Evolutionary conservation across 1,140 invertebrate genomes (phyloP).

Genomic region (Microplitis mediator): DNA sequence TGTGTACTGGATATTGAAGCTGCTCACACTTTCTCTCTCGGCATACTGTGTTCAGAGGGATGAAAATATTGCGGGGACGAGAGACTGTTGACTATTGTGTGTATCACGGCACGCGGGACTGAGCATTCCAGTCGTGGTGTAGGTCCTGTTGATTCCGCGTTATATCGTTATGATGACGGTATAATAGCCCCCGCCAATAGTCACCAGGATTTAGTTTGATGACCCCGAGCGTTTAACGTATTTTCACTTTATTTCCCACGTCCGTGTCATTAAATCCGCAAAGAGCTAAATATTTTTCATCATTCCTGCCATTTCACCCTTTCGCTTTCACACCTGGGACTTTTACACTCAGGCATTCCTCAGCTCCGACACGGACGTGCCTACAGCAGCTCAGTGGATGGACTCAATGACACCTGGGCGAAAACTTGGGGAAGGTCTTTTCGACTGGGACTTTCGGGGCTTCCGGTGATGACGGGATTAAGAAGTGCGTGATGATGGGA

Average conservation of each 20-base stretch:
- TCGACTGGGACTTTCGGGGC: not conserved
- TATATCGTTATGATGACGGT: constrained; percentile 62
- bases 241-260: constrained; percentile 36
- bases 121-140: constrained; percentile 29
- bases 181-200: constrained; percentile 52
- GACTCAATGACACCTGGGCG: no score
- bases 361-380: no score
- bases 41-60: not conserved
- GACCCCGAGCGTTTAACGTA: constrained; percentile 31
- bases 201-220: constrained; percentile 51
- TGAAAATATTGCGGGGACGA: constrained; percentile 18
- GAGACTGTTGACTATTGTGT: constrained; percentile 48
- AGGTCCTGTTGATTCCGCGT: constrained; percentile 61
- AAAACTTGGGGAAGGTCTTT: no score
- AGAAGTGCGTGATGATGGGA: constrained; percentile 25
- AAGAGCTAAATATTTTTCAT: constrained; percentile 7
- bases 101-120: constrained; percentile 55
- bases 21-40: not conserved
- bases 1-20: constrained; percentile 3
- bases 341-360: no score
- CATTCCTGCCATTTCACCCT: not conserved
- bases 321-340: not conserved
- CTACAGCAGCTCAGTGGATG: no score
- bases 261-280: constrained; percentile 12
- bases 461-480: constrained; percentile 5